Conservation (phyloP, 2,888 invertebrate species). For the Drosophila antonietae region DNA sequence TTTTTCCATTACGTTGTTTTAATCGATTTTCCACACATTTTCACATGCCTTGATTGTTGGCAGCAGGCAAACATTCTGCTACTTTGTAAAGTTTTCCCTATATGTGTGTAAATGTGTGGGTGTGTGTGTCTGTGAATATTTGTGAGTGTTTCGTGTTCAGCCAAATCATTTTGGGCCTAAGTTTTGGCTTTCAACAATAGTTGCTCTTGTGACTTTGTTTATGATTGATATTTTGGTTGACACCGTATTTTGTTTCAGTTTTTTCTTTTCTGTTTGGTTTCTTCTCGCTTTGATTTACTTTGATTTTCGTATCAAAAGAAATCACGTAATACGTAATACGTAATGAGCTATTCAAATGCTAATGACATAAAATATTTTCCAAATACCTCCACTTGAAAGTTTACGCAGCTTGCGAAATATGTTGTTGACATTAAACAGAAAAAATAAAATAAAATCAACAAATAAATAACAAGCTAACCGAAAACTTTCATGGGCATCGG, state of each 20-base stretch:
- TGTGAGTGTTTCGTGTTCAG: slow-evolving; percentile 29
- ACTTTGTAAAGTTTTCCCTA: slow-evolving; percentile 42
- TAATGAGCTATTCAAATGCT: slow-evolving; percentile 57
- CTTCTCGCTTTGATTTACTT: slow-evolving; percentile 16
- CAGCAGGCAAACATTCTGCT: slow-evolving; percentile 46
- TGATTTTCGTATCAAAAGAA: slow-evolving; percentile 39
- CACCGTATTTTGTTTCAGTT: slow-evolving; percentile 24
- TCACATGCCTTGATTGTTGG: slow-evolving; percentile 43
- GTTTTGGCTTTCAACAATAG: slow-evolving; percentile 38
- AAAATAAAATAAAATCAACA: background rate
- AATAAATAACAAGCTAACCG: slow-evolving; percentile 1
- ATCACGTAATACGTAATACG: slow-evolving; percentile 58
- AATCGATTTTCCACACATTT: slow-evolving; percentile 73
- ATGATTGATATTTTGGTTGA: slow-evolving; percentile 66
- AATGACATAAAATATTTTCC: slow-evolving; percentile 50
- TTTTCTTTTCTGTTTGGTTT: slow-evolving; percentile 1
- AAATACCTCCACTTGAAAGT: slow-evolving; percentile 30
- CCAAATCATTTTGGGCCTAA: slow-evolving; percentile 28
- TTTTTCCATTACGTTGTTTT: slow-evolving; percentile 57
- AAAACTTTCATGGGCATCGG: slow-evolving; percentile 35
- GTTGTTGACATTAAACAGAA: slow-evolving; percentile 39
- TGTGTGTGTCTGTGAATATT: slow-evolving; percentile 8
- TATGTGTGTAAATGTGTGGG: background rate
- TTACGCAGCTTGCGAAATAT: slow-evolving; percentile 48
- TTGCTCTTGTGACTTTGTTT: slow-evolving; percentile 28